These are phyloP conservation scores for Calliphora vomitoria DNA, from an alignment of 2,888 invertebrate genomes.

Conservation along the genomic window DNA sequence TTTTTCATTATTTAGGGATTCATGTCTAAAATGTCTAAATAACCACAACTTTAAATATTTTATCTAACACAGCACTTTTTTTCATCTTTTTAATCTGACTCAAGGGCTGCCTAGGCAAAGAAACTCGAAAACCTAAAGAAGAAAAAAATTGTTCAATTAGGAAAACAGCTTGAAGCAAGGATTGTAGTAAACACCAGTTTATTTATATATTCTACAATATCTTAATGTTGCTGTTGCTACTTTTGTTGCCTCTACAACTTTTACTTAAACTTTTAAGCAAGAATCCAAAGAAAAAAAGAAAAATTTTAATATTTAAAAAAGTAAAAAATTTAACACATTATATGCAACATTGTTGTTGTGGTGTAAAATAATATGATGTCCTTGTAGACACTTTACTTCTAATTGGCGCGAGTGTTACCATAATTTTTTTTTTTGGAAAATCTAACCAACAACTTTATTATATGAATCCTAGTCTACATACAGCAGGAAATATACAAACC, in stretches of 20 bases:
- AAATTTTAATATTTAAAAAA: neutral
- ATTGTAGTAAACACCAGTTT: constrained; percentile 59
- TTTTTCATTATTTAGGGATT: no score
- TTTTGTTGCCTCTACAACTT: neutral
- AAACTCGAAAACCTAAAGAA: no score
- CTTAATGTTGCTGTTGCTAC: constrained; percentile 33
- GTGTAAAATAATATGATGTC: constrained; percentile 49
- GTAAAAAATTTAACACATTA: constrained; percentile 8
- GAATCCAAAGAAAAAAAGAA: neutral
- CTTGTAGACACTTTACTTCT: constrained; percentile 69
- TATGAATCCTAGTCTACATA: neutral
- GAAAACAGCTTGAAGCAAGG: constrained; percentile 64
- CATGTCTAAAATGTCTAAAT: neutral
- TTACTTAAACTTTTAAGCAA: constrained; percentile 20
- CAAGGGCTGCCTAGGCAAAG: constrained; percentile 50
- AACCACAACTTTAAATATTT: constrained; percentile 35
- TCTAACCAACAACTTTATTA: neutral
- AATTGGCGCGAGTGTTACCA: constrained; percentile 60
- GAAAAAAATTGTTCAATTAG: constrained; percentile 67
- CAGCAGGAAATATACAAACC: constrained; percentile 21
- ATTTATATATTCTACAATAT: constrained; percentile 54
- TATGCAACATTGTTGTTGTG: neutral
- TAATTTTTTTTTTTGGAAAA: neutral
- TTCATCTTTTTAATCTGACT: constrained; percentile 59
- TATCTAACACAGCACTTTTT: constrained; percentile 17